Base-by-base conservation (phyloP, 2,888 invertebrate genomes). In the Agapetus fuscipes region DNA sequence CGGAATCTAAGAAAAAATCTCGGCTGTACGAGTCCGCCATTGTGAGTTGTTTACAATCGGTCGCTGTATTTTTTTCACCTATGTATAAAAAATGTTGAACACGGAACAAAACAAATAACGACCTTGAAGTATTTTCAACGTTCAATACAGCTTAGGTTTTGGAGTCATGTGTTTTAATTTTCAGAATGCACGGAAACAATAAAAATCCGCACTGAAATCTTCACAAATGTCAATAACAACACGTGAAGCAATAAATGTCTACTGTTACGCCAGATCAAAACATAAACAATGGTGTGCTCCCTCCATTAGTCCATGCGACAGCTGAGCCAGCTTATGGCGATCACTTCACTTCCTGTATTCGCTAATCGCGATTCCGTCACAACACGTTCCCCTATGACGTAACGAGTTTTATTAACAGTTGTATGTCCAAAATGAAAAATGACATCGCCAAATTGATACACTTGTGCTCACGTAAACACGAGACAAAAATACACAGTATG, bases 11-110 rank as follows among this genome's bases (percentile, higher is more conserved):
- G 59, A 74, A 75, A 62, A 75, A 76, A 56, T 77, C 76, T 58
- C 72, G 68, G 53, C 71, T 67, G 64, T 71, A 77, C 64, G 71
- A 70, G 62, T 78, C 76, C 53, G 73, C 72, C 78, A 77, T 77
- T 30, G 4, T 20, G 20, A 20, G 9, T 20, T 20, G 9, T 20
- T 20, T 20, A 20, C 5, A 20, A 20, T 20, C 9, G 4, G 20
- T 9, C n/a, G n/a, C n/a, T n/a, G n/a, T n/a, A n/a, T n/a, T n/a
- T n/a, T n/a, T n/a, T n/a, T n/a, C n/a, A n/a, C n/a, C n/a, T n/a
- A n/a, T n/a, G n/a, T n/a, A n/a, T n/a, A n/a, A n/a, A n/a, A n/a
- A n/a, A n/a, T n/a, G n/a, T n/a, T n/a, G n/a, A n/a, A n/a, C n/a
- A n/a, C n/a, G n/a, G n/a, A n/a, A n/a, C n/a, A n/a, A n/a, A n/a